These are phyloP conservation scores for Zoanthus gigantus DNA, from an alignment of 92 coral and sea anemone genomes.

Conservation along the genomic window DNA sequence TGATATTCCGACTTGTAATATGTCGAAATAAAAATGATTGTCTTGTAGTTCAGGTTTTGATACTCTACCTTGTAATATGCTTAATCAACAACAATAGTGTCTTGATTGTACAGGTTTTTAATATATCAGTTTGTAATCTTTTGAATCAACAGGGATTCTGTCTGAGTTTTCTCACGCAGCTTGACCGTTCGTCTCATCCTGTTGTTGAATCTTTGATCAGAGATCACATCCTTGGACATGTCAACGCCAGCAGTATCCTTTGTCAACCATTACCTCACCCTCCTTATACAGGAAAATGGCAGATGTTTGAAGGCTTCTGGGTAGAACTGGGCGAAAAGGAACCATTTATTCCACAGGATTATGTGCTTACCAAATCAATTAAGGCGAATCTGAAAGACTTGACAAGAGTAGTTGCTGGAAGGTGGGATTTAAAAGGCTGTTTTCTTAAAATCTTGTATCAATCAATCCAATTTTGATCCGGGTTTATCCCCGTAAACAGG, in stretches of 20 bases:
- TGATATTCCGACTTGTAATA: too few species aligned
- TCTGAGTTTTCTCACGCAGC: constrained; percentile 93
- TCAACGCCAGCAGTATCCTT: constrained; percentile 84
- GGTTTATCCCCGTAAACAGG: too few species aligned
- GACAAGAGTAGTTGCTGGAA: constrained; percentile 95
- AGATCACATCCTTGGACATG: constrained; percentile 83
- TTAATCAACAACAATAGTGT: too few species aligned
- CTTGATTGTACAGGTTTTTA: background rate
- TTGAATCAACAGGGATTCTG: constrained; percentile 83
- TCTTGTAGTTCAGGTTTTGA: too few species aligned
- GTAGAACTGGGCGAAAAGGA: constrained; percentile 81
- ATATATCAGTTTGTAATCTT: background rate
- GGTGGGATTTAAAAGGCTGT: constrained; percentile 51
- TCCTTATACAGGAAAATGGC: constrained; percentile 55
- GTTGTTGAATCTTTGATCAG: constrained; percentile 80
- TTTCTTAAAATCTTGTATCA: background rate
- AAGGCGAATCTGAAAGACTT: constrained; percentile 89
- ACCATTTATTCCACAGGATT: constrained; percentile 72
- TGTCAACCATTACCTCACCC: constrained; percentile 90
- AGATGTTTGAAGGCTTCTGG: constrained; percentile 97
- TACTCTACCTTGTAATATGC: too few species aligned
- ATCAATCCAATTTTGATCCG: too few species aligned
- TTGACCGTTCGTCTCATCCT: constrained; percentile 93
- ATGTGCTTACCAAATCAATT: constrained; percentile 89
- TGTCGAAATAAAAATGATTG: too few species aligned